Percentiles rank a stretch among this genome's conserved stretches.
Evolutionary conservation across 2,113 vertebrate genomes (phyloP).

Genomic region (Centropus unirufus): DNA sequence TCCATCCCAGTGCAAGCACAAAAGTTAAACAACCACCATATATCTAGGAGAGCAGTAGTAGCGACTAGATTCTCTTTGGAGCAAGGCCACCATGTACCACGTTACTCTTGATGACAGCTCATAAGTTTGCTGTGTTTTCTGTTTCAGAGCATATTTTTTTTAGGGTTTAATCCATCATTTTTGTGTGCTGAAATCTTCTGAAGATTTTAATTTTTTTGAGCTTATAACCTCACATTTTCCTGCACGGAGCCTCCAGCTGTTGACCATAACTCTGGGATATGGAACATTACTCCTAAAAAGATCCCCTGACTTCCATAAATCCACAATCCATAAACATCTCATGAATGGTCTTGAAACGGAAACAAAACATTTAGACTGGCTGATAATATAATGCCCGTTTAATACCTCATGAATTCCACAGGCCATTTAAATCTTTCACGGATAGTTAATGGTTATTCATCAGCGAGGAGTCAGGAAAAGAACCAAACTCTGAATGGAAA

Average conservation of each 20-base stretch:
- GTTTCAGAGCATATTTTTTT: neutral
- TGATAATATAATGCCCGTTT: conserved; percentile 38
- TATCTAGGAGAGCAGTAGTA: neutral
- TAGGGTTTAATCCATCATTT: neutral
- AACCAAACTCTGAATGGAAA: neutral
- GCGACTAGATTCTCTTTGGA: neutral
- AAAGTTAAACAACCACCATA: neutral
- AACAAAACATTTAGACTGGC: conserved; percentile 28
- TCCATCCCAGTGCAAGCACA: neutral
- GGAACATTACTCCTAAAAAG: conserved; percentile 62
- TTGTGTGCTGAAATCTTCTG: neutral
- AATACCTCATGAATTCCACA: conserved; percentile 35
- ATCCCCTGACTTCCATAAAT: conserved; percentile 65
- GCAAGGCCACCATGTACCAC: neutral
- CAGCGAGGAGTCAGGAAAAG: neutral
- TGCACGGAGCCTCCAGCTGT: conserved; percentile 30
- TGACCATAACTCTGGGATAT: neutral
- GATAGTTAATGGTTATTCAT: conserved; percentile 52
- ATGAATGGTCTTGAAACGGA: conserved; percentile 1
- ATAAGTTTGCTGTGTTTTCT: neutral
- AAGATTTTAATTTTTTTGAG: conserved; percentile 14
- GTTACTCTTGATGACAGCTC: neutral
- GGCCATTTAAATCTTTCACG: conserved; percentile 32
- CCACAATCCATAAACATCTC: conserved; percentile 45
- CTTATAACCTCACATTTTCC: neutral